Evolutionary conservation across 2,797 vertebrate genomes (phyloP), one percentile per base, ranked within the genome.

Genomic region (Cottoperca gobio): DNA sequence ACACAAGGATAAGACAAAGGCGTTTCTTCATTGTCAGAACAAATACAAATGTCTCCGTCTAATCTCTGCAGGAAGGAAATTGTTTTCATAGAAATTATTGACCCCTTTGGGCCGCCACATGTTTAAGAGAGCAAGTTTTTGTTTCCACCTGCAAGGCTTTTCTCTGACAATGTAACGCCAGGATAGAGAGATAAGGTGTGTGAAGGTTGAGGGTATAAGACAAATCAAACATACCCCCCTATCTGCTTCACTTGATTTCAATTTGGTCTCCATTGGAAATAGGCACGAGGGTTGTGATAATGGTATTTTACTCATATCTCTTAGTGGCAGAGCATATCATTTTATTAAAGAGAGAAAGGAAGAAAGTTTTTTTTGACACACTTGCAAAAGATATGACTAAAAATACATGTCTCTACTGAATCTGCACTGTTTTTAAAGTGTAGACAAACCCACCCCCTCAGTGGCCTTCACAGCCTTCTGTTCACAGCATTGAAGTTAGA

Each of bases 231-330:
- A 12, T 42, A 23, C 24, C 45, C 59, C 23, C 52, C 16, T 43
- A 63, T 69, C 81, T 76, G 84, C 82, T 70, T 81, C 68, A 72
- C 81, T 83, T 89, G 77, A 85, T 83, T 89, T 82, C 68, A 83
- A 66, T 87, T 84, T 73, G 62, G 78, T 84, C 65, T 85, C 78
- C 79, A 62, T 45, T 81, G 81, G 77, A 86, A 89, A 81, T 85
- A 73, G 65, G 19, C 49, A 33, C 55, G 5, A 28, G 3, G 58
- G 61, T 68, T 79, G 50, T 70, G 76, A 85, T 81, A 71, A 74
- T 66, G 65, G 59, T 12, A 46, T 57, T 74, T 58, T 31, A 54
- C 66, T 61, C 83, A 76, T 85, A 76, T 77, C 78, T 81, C 54
- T 79, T 48, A 62, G 40, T 16, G 37, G 61, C 69, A 33, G 33